Evolutionary conservation across 64 coral and sea anemone species (phyloP).

Genomic region (Dendronephthya gigantea): DNA sequence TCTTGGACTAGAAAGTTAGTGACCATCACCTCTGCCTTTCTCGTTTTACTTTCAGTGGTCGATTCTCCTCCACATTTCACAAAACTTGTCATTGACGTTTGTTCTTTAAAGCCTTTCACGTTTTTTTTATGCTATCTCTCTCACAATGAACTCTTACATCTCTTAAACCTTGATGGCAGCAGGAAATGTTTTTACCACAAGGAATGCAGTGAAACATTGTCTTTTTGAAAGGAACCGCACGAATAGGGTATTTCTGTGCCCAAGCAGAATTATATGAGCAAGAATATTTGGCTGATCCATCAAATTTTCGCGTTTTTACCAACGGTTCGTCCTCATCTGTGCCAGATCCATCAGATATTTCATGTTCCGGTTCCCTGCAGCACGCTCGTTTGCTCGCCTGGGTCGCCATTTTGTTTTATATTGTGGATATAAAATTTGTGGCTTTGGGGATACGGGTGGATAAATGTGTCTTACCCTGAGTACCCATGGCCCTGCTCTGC

Average conservation of each 20-base stretch:
- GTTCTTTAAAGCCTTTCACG: no score
- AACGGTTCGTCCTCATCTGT: neutral
- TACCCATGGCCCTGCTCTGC: neutral
- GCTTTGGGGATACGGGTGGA: neutral
- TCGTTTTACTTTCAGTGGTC: neutral
- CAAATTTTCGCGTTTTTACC: neutral
- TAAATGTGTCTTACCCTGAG: neutral
- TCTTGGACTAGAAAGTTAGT: no score
- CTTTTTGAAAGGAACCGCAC: neutral
- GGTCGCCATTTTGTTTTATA: neutral
- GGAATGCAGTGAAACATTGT: neutral
- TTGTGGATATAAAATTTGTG: neutral
- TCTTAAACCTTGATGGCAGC: no score
- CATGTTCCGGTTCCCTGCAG: neutral
- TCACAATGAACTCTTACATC: no score
- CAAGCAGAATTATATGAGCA: constrained; percentile 12
- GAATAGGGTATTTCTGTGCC: neutral
- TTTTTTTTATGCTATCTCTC: no score
- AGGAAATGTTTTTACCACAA: no score
- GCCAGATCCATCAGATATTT: neutral
- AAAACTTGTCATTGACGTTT: neutral
- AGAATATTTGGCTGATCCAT: constrained; percentile 6
- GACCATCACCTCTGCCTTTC: no score
- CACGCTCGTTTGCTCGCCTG: neutral
- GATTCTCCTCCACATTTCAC: neutral